Conservation (phyloP, 2,888 invertebrate genomes). For the Pegoplata infirma region DNA sequence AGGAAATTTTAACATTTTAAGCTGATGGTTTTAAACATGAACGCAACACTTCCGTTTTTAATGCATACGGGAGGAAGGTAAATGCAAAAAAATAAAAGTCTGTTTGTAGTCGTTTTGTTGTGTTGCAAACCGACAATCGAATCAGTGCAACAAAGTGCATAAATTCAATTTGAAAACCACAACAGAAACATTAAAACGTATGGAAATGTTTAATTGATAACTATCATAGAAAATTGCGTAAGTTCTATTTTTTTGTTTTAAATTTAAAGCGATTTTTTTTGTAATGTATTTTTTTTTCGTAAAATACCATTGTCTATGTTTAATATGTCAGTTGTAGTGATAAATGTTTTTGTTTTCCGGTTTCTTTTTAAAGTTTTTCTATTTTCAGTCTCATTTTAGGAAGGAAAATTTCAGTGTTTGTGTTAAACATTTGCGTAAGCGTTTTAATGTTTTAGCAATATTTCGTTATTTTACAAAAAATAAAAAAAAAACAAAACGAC, state of each 20-base stretch:
- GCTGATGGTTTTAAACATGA: constrained; percentile 52
- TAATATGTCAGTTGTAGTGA: constrained; percentile 56
- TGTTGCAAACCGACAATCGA: constrained; percentile 34
- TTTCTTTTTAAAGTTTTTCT: constrained; percentile 25
- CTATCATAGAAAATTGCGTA: constrained; percentile 58
- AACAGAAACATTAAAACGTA: constrained; percentile 36
- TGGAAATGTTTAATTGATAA: constrained; percentile 49
- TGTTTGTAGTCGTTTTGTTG: background rate
- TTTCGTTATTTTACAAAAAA: constrained; percentile 1
- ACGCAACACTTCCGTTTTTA: constrained; percentile 53
- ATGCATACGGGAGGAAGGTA: constrained; percentile 25
- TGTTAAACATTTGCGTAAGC: constrained; percentile 17
- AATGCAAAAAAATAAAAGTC: constrained; percentile 18
- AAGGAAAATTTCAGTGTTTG: background rate
- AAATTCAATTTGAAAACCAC: constrained; percentile 59
- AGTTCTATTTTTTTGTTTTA: constrained; percentile 24
- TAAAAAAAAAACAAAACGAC: too few species aligned
- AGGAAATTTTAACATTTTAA: constrained; percentile 51
- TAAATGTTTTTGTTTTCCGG: constrained; percentile 60
- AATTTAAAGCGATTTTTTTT: constrained; percentile 27
- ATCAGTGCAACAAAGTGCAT: constrained; percentile 59
- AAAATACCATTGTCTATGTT: constrained; percentile 26
- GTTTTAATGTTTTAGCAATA: constrained; percentile 32
- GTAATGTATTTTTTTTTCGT: background rate
- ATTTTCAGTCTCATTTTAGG: too few species aligned